Evolutionary conservation across 2,797 vertebrate genomes (phyloP).

Genomic region (Eleutherodactylus coqui): DNA sequence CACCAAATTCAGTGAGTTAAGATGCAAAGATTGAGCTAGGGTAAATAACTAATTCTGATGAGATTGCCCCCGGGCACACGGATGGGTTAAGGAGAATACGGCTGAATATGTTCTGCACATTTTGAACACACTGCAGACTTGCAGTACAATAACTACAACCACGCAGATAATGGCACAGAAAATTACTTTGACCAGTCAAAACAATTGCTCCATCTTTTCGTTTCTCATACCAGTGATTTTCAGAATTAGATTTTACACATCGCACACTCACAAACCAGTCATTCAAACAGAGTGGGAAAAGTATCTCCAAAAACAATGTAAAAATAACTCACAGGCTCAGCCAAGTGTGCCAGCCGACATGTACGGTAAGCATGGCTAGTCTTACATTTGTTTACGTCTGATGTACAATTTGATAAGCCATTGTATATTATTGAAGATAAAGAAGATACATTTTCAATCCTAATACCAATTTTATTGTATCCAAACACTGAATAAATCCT

Average conservation of each 20-base stretch:
- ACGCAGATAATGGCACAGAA: constrained; percentile 51
- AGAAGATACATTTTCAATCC: constrained; percentile 16
- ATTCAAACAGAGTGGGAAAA: constrained; percentile 68
- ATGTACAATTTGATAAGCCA: constrained; percentile 58
- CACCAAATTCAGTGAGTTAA: not conserved
- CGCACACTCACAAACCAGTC: constrained; percentile 68
- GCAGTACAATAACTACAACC: constrained; percentile 47
- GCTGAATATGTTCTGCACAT: not conserved
- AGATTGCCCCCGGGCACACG: not conserved
- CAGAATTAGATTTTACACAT: constrained; percentile 69
- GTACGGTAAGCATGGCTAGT: constrained; percentile 58
- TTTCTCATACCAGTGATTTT: constrained; percentile 68
- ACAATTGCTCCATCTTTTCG: constrained; percentile 72
- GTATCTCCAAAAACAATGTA: constrained; percentile 62
- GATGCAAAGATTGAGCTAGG: not conserved
- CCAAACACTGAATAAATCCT: constrained; percentile 10
- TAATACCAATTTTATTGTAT: constrained; percentile 33
- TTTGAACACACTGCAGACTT: constrained; percentile 29
- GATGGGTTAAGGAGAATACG: not conserved
- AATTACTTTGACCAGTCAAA: constrained; percentile 68
- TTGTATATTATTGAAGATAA: constrained; percentile 52
- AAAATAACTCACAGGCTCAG: constrained; percentile 69
- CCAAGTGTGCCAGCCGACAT: constrained; percentile 65
- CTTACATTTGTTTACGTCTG: constrained; percentile 64
- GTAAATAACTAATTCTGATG: not conserved